phyloP scores from a whole-genome alignment of 2,797 vertebrate species.

The Gymnodraco acuticeps region DNA sequence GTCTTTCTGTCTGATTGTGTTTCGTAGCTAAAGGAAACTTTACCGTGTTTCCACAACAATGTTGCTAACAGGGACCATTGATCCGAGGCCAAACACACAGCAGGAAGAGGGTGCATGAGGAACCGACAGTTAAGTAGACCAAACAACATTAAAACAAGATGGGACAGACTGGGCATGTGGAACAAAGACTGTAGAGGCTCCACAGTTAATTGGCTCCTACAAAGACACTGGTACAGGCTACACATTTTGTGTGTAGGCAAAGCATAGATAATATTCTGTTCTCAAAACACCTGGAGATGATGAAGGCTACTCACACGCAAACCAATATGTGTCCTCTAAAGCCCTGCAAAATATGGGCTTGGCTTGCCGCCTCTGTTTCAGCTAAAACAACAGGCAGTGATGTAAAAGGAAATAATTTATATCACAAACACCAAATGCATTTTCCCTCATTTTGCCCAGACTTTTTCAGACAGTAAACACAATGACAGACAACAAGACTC shows the following conservation, averaged over 20 bases:
- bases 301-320: background rate
- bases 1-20: constrained; percentile 39
- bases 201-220: too few species aligned
- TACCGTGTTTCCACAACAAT: constrained; percentile 66
- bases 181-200: too few species aligned
- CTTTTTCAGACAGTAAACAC: background rate
- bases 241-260: background rate
- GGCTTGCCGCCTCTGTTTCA: background rate
- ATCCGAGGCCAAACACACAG: constrained; percentile 55
- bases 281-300: background rate
- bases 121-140: constrained; percentile 14
- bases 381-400: constrained; percentile 7
- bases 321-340: constrained; percentile 2
- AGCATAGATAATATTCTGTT: background rate
- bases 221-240: background rate
- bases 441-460: background rate
- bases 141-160: constrained; percentile 21
- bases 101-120: constrained; percentile 1
- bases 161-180: background rate
- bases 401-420: background rate
- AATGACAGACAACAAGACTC: background rate
- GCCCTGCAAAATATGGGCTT: constrained; percentile 14
- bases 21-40: constrained; percentile 38
- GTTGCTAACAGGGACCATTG: constrained; percentile 41
- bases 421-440: background rate